phyloP scores from a whole-genome alignment of 2,888 invertebrate species.

The Rugalucina vietnamica region DNA sequence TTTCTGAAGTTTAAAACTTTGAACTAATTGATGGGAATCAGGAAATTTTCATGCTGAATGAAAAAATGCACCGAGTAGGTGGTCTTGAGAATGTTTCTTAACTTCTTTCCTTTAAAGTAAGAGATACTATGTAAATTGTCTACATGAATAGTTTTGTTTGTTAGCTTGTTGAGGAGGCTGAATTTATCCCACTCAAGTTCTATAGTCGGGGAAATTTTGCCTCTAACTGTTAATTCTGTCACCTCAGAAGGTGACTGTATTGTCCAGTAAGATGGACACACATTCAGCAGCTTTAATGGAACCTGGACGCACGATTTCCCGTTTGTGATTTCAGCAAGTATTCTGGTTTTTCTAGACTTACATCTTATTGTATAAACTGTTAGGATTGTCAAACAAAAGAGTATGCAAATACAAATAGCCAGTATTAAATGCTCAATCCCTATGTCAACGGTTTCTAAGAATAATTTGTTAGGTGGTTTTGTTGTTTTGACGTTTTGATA shows the following conservation, averaged over 20 bases:
- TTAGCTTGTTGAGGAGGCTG: constrained; percentile 15
- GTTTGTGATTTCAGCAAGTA: constrained; percentile 20
- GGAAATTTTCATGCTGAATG: constrained; percentile 15
- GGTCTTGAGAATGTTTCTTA: neutral
- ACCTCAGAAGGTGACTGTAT: constrained; percentile 1
- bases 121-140: neutral
- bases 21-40: neutral
- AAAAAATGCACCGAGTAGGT: constrained; percentile 33
- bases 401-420: neutral
- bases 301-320: neutral
- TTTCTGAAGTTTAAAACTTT: no score
- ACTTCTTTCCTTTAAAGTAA: neutral
- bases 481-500: constrained; percentile 24
- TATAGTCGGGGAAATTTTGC: neutral
- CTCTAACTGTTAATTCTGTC: neutral
- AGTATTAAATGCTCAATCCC: constrained; percentile 27
- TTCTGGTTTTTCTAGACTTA: neutral
- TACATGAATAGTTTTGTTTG: neutral
- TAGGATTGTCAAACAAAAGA: neutral
- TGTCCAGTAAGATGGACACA: constrained; percentile 24
- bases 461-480: neutral
- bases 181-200: constrained; percentile 25
- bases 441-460: constrained; percentile 16
- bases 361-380: neutral
- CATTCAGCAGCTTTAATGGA: neutral